These are phyloP conservation scores for Dermatophagoides farinae DNA, from an alignment of 1,140 invertebrate genomes.

Conservation along the genomic window DNA sequence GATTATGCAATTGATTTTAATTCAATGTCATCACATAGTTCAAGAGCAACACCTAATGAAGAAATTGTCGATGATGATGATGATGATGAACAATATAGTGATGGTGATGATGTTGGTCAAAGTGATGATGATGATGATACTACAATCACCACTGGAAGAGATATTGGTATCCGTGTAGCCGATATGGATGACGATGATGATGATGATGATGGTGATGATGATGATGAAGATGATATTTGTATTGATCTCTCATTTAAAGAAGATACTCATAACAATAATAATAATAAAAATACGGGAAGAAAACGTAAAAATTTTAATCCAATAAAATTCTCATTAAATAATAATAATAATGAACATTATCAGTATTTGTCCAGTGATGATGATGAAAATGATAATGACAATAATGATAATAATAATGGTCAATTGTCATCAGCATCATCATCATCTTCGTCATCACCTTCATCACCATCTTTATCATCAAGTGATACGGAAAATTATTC, in stretches of 20 bases:
- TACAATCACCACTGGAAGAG: not conserved
- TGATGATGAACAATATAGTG: not conserved
- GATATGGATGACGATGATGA: not conserved
- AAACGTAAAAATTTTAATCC: slow-evolving; percentile 83
- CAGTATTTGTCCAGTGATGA: slow-evolving; percentile 1
- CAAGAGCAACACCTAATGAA: not conserved
- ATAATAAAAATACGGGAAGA: slow-evolving; percentile 24
- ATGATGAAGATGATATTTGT: slow-evolving; percentile 8
- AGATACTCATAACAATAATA: not conserved
- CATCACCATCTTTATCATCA: too few species aligned
- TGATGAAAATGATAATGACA: not conserved
- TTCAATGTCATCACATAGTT: slow-evolving; percentile 8
- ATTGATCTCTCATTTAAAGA: slow-evolving; percentile 15
- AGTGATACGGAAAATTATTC: too few species aligned
- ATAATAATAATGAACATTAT: not conserved
- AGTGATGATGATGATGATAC: too few species aligned
- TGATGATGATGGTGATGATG: slow-evolving; percentile 5
- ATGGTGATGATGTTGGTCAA: not conserved
- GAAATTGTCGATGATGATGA: not conserved
- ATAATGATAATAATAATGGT: not conserved
- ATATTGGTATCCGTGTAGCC: not conserved
- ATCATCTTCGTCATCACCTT: too few species aligned
- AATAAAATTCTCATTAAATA: slow-evolving; percentile 38
- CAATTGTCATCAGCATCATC: too few species aligned
- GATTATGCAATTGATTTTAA: slow-evolving; percentile 1